These are phyloP conservation scores for Panagrolaimus sp. DNA, from an alignment of 1,140 invertebrate genomes.

Conservation along the genomic window DNA sequence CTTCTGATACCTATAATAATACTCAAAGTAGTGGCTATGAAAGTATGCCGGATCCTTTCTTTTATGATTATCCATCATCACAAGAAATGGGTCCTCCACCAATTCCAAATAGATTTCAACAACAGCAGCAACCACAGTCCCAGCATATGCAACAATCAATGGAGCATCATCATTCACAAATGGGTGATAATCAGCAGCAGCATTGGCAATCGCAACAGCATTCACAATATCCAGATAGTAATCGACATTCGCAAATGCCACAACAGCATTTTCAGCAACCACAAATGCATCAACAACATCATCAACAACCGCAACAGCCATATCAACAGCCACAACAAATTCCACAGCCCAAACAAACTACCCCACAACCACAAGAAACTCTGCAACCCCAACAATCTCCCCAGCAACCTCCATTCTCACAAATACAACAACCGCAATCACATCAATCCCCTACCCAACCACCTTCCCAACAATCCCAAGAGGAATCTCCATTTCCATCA, in stretches of 20 bases:
- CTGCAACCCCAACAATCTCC: background rate
- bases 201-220: conserved; percentile 3
- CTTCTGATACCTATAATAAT: too few relatives aligned
- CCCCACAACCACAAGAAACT: background rate
- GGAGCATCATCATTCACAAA: background rate
- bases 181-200: conserved; percentile 3
- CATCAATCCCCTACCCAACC: background rate
- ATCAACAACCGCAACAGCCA: background rate
- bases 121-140: background rate
- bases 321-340: background rate
- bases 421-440: background rate
- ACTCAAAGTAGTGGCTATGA: too few relatives aligned
- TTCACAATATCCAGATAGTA: background rate
- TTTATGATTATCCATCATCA: too few relatives aligned
- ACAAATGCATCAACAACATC: background rate
- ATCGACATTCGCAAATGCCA: background rate
- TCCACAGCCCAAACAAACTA: background rate
- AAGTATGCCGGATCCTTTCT: too few relatives aligned
- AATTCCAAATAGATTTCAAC: too few relatives aligned
- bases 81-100: too few relatives aligned
- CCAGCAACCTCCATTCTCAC: too few relatives aligned
- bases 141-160: background rate
- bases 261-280: background rate
- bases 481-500: background rate
- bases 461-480: background rate